Evolutionary conservation across 2,797 vertebrate genomes (phyloP), one percentile per base, ranked within the genome.

Genomic region (Sebastes steindachneri): DNA sequence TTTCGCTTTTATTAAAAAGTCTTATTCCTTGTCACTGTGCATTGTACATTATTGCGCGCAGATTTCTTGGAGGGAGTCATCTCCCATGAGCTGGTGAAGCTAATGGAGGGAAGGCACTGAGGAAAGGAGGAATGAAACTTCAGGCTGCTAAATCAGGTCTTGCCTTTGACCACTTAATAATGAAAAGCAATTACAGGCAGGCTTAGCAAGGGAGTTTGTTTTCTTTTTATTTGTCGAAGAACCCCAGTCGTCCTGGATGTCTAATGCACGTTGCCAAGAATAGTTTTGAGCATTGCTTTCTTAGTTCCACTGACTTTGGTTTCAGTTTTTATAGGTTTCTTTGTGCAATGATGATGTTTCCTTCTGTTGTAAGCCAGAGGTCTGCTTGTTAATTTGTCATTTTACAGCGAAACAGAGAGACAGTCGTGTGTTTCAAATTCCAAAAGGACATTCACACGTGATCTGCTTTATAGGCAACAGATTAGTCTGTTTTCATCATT

Each of bases 1-100:
- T 87, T 91, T 88, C 79, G 37, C 91, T 65, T 94, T 94, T 92
- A 94, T 92, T 92, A 93, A 94, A 93, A 93, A 86, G 85, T 83
- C 73, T 72, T 77, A 84, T 86, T 88, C 76, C 85, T 77, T 84
- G 85, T 90, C 89, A 75, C 76, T 60, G 81, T 82, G 83, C 81
- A 80, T 89, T 83, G 81, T 54, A 79, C 80, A 82, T 92, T 92
- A 94, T 93, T 94, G 83, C 77, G 14, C 35, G 0, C 48, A 63
- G 86, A 80, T 84, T 77, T 77, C 73, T 88, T 48, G n/a, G 72
- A 75, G 41, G 72, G 83, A 76, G 57, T 84, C 65, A 10, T 74
- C 79, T 86, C 88, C 75, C 77, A 48, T 57, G 86, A 89, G 87
- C 63, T 4, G 55, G 15, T 10, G 74, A 21, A 57, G 77, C 82